These are phyloP conservation scores for Spondyliosoma cantharus DNA, from an alignment of 2,797 vertebrate species.

Conservation along the genomic window DNA sequence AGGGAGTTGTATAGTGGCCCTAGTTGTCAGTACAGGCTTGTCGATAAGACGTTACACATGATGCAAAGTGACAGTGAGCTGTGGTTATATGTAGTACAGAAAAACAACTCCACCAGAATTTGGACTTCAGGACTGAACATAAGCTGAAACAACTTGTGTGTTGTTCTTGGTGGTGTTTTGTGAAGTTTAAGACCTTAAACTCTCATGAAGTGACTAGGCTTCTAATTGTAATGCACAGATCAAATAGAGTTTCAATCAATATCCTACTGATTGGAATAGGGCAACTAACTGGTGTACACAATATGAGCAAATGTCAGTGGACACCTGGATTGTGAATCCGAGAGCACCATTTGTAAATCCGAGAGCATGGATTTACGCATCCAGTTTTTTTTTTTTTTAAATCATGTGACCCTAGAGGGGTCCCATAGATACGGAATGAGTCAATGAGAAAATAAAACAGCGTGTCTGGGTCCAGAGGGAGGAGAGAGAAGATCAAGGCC, in stretches of 20 bases:
- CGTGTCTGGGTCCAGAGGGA: no score
- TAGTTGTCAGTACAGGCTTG: conserved; percentile 14
- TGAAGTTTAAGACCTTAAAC: background rate
- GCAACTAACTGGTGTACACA: conserved; percentile 28
- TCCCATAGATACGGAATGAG: no score
- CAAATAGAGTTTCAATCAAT: conserved; percentile 7
- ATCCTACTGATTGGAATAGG: conserved; percentile 30
- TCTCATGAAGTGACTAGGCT: conserved; percentile 11
- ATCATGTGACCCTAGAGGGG: no score
- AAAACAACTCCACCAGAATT: background rate
- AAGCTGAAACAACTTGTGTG: background rate
- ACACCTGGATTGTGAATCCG: no score
- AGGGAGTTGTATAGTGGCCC: conserved; percentile 1
- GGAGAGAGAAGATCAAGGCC: no score
- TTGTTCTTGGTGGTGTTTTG: background rate
- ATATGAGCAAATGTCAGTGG: no score
- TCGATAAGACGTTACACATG: conserved; percentile 15
- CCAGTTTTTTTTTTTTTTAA: no score
- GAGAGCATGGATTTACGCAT: no score
- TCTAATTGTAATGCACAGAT: conserved; percentile 33
- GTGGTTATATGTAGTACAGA: conserved; percentile 31
- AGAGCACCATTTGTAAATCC: no score
- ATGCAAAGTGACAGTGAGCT: conserved; percentile 35
- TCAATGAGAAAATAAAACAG: no score
- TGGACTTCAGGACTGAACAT: background rate